Evolutionary conservation across 92 coral and sea anemone species (phyloP), one percentile per base, ranked within the genome.

Genomic region (Meandrina meandrites): DNA sequence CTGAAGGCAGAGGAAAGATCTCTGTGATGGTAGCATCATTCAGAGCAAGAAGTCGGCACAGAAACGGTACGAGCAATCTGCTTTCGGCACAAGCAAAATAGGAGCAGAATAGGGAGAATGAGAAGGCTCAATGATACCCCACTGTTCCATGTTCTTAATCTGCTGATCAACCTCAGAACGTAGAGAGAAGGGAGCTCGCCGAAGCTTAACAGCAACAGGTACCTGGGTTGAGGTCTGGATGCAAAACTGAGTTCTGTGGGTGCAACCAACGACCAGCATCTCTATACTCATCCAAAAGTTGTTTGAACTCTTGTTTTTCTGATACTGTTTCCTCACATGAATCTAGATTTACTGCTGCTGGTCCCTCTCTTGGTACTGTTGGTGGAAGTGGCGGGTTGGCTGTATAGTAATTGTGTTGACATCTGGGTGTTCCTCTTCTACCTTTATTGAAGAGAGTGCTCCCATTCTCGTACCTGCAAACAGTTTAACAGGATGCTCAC

Each of bases 261-360:
- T 89, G 42, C 82, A 89, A 24, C 90, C 92, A 89, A 86, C 94
- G 89, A 48, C 82, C 92, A 67, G 86, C 90, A 86, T 92, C 92
- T 32, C 92, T 42, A 76, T 89, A 89, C 53, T 89, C 90, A 56
- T 71, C 80, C n/a, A 89, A 83, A 53, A 90, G 80, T 24, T 54
- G 36, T 72, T 79, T 79, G 45, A 91, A 86, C 68, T 77, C 83
- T 67, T 77, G 68, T 79, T 88, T 88, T 79, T 91, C 91, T 67
- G 80, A 69, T 45, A 82, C 50, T 40, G 80, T 62, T 30, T 84
- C 81, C 36, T 88, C 90, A 81, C 91, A 81, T 40, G 60, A 45
- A 73, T 87, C 86, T 24, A 91, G 19, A 78, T 87, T 69, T n/a
- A 91, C 86, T 82, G 82, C 86, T 32, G 53, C 91, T 78, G 89